Conservation (phyloP, 2,797 vertebrate species). For the Kryptopterus vitreolus region DNA sequence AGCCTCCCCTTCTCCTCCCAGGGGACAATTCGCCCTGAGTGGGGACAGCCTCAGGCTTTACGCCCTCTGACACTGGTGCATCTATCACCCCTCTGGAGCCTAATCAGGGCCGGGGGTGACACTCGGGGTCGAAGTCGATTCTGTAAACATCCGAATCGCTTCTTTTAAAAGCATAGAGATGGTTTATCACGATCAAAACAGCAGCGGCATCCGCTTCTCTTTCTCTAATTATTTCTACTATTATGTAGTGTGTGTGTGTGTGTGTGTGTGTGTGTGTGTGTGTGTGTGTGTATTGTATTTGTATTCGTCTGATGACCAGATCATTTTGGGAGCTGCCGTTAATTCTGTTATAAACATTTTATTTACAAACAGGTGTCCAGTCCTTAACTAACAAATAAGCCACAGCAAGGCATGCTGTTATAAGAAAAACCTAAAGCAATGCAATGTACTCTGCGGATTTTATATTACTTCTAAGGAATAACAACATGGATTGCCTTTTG, state of each 20-base stretch:
- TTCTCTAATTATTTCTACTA: constrained; percentile 50
- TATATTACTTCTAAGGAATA: background rate
- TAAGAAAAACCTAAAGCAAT: background rate
- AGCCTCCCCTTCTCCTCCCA: constrained; percentile 71
- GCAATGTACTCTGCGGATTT: background rate
- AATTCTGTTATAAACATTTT: background rate
- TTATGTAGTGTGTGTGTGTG: too few relatives aligned
- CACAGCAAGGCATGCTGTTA: background rate
- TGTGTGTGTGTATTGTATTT: background rate
- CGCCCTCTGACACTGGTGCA: constrained; percentile 76
- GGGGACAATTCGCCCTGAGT: constrained; percentile 67
- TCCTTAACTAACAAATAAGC: background rate
- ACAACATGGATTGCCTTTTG: background rate
- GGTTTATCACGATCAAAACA: constrained; percentile 68
- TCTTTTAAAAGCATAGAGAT: constrained; percentile 69
- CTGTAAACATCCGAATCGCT: constrained; percentile 79
- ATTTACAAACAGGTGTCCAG: background rate
- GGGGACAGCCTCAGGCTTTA: constrained; percentile 63
- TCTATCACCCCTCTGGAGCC: constrained; percentile 78
- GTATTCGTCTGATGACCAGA: background rate
- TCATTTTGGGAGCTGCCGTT: background rate
- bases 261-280: too few relatives aligned
- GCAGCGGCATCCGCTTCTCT: constrained; percentile 51
- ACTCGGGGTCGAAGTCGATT: constrained; percentile 72
- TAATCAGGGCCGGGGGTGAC: constrained; percentile 77